Evolutionary conservation across 2,797 vertebrate genomes (phyloP).

Genomic region (Chaenodraco wilsoni): DNA sequence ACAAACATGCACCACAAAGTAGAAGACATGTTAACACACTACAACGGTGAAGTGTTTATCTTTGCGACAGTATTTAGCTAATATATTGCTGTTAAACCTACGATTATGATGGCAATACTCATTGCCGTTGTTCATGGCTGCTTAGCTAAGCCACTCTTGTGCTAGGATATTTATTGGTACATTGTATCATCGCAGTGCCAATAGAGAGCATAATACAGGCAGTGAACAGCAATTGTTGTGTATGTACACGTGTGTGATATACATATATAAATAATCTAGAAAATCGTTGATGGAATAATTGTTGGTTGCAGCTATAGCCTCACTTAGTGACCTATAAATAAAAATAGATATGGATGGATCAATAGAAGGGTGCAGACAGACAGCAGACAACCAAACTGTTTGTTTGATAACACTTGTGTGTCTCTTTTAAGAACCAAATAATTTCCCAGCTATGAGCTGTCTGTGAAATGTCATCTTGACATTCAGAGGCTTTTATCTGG

Average conservation of each 20-base stretch:
- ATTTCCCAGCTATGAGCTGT: conserved; percentile 26
- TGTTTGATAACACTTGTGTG: conserved; percentile 6
- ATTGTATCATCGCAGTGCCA: conserved; percentile 46
- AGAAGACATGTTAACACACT: conserved; percentile 61
- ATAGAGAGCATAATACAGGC: conserved; percentile 27
- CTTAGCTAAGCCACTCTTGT: conserved; percentile 46
- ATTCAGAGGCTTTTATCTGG: conserved; percentile 54
- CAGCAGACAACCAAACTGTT: not conserved
- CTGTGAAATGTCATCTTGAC: conserved; percentile 33
- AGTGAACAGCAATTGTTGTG: conserved; percentile 11
- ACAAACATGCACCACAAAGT: conserved; percentile 75
- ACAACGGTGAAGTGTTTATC: conserved; percentile 39
- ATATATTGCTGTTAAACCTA: conserved; percentile 71
- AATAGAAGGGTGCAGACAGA: not conserved
- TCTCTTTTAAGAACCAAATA: conserved; percentile 36
- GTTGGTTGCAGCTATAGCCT: too few species aligned
- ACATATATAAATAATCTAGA: too few species aligned
- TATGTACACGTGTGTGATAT: too few species aligned
- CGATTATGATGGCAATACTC: conserved; percentile 45
- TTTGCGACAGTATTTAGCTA: conserved; percentile 46
- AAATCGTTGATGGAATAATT: too few species aligned
- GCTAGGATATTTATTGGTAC: conserved; percentile 41
- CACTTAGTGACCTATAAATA: not conserved
- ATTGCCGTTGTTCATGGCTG: conserved; percentile 61
- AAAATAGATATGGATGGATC: not conserved